Evolutionary conservation across 2,888 invertebrate genomes (phyloP).

Genomic region (Harpagoxenus sublaevis): DNA sequence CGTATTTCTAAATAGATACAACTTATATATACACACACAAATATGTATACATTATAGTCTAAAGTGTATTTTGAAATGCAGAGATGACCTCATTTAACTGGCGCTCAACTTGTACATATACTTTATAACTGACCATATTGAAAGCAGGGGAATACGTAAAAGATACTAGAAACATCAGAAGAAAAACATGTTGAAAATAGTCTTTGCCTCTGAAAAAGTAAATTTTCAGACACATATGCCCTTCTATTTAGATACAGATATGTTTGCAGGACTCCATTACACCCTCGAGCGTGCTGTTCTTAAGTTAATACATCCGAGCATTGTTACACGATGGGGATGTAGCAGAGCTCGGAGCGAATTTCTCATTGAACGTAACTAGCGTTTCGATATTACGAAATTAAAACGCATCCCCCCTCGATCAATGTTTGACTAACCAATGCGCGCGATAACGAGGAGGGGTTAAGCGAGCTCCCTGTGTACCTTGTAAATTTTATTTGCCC

Average conservation of each 20-base stretch:
- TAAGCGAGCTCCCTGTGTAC: slow-evolving; percentile 41
- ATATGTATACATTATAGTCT: background rate
- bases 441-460: slow-evolving; percentile 43
- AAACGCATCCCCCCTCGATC: slow-evolving; percentile 36
- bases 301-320: slow-evolving; percentile 38
- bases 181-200: background rate
- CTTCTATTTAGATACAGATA: background rate
- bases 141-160: background rate
- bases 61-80: background rate
- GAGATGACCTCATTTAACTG: background rate
- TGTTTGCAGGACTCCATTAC: slow-evolving; percentile 7
- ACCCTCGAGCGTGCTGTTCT: slow-evolving; percentile 1
- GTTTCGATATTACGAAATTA: slow-evolving; percentile 50
- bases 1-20: background rate
- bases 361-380: slow-evolving; percentile 45
- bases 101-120: background rate
- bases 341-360: slow-evolving; percentile 15
- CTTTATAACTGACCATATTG: background rate
- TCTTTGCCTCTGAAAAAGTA: background rate
- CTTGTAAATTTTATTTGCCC: slow-evolving; percentile 46
- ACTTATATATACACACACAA: background rate
- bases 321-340: slow-evolving; percentile 16
- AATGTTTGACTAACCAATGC: slow-evolving; percentile 49
- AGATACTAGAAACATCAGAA: background rate
- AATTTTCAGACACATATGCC: background rate